Conservation (phyloP, 2,113 vertebrate species). For the Rhadina sibilatrix region DNA sequence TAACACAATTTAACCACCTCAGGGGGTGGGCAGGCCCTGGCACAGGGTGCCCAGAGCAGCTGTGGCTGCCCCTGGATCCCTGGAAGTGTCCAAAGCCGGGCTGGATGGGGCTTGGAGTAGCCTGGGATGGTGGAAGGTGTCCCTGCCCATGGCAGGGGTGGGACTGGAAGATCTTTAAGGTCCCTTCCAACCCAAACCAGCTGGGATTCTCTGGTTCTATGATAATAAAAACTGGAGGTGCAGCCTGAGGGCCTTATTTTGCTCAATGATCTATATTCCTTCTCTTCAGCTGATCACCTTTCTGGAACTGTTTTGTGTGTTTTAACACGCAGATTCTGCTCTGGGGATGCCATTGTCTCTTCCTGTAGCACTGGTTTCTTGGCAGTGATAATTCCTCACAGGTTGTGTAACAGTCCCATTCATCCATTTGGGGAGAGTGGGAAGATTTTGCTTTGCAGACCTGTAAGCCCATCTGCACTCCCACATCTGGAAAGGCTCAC, state of each 20-base stretch:
- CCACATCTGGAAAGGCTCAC: constrained; percentile 59
- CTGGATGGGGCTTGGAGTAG: accelerated
- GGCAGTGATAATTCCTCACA: neutral
- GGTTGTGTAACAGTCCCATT: neutral
- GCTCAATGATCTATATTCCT: neutral
- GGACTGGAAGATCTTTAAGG: accelerated
- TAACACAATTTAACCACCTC: neutral
- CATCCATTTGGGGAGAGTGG: neutral
- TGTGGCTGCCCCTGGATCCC: neutral
- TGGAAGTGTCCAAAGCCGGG: accelerated
- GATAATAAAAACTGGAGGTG: neutral
- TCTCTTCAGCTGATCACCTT: neutral
- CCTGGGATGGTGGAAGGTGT: accelerated
- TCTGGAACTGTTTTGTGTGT: neutral
- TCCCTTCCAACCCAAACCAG: neutral
- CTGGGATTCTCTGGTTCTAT: neutral
- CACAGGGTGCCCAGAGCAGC: neutral
- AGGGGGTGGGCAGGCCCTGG: neutral
- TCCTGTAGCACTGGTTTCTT: neutral
- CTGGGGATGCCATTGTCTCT: neutral
- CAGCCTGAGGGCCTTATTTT: neutral
- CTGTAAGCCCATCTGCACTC: neutral
- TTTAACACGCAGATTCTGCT: neutral
- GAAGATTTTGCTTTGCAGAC: neutral
- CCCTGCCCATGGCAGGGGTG: neutral